Percentiles rank a stretch among this genome's conserved stretches.
These are phyloP conservation scores for Lasioglossum calceatum DNA, from an alignment of 2,888 invertebrate genomes.

Conservation along the genomic window DNA sequence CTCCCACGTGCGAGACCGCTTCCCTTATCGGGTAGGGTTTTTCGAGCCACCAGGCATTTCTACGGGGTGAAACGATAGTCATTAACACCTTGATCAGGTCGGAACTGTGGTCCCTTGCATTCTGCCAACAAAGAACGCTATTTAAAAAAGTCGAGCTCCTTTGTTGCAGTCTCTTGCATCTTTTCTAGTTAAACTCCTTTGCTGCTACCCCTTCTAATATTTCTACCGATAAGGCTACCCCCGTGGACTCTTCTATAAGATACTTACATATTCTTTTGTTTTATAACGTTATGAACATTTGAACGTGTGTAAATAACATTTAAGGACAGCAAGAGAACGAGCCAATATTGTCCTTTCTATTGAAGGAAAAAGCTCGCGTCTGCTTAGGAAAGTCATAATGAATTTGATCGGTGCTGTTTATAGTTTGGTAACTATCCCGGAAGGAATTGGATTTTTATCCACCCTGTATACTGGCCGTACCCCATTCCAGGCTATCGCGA, in stretches of 20 bases:
- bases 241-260: too few relatives aligned
- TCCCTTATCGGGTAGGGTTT: conserved; percentile 43
- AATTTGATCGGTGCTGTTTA: not conserved
- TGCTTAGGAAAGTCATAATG: not conserved
- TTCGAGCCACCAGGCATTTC: conserved; percentile 15
- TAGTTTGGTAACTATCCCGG: not conserved
- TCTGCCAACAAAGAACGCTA: too few relatives aligned
- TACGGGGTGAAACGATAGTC: not conserved
- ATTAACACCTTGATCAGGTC: not conserved
- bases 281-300: too few relatives aligned
- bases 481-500: not conserved
- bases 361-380: not conserved
- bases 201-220: too few relatives aligned
- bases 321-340: not conserved
- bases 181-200: too few relatives aligned
- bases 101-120: not conserved
- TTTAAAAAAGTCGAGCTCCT: too few relatives aligned
- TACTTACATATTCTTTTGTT: too few relatives aligned
- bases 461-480: not conserved
- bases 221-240: too few relatives aligned
- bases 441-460: not conserved
- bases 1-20: conserved; percentile 48
- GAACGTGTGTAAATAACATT: not conserved
- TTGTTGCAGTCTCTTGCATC: not conserved
- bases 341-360: too few relatives aligned